Base-by-base conservation (phyloP, 2,888 invertebrate genomes). In the Plebejus anna region DNA sequence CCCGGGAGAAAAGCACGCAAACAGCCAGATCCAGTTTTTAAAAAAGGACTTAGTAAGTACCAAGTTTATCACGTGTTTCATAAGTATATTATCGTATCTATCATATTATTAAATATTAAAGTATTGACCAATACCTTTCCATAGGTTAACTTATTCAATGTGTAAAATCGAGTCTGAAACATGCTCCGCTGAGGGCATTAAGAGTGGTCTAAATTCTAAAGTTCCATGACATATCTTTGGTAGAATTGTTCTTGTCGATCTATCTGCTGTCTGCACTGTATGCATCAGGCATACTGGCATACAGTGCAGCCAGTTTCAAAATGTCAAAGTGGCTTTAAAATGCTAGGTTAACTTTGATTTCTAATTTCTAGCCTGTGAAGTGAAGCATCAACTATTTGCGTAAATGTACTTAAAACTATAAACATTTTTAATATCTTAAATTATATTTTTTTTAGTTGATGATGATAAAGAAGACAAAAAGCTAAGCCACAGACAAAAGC, bases 1-100 rank as follows among this genome's bases (percentile, higher is more conserved):
- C 98, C 97, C 9, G 98, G 98, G 0, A 95, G 96, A 80, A 98
- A 98, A 89, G 94, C 98, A 0, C 97, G 96, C 81, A 98, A 98
- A 85, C 98, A 98, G 85, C 95, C 96, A 70, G 96, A 97, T 82
- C 98, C 98, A 1, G 93, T 94, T 75, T 96, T 96, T 84, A 95
- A 95, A 78, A 95, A 95, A 84, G 92, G 94, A 82, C 85, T 94
- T 36, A 80, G 94, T 94, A 83, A 90, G 94, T 91, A 16, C 55
- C 13, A 55, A 55, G 55, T 81, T 9, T 75, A 51, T 28, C 51
- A 70, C 16, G 57, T 57, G 16, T 78, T 32, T 36, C 70, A 22
- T 47, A 47, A 38, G 32, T 38, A 9, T 9, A 42, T 4, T 16
- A 55, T 55, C 55, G 16, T 55, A 16, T 16, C 55, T 55, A 16